Percentiles rank a stretch among this genome's conserved stretches.
phyloP scores from a whole-genome alignment of 1,140 invertebrate species.

The Chlorops oryzae region DNA sequence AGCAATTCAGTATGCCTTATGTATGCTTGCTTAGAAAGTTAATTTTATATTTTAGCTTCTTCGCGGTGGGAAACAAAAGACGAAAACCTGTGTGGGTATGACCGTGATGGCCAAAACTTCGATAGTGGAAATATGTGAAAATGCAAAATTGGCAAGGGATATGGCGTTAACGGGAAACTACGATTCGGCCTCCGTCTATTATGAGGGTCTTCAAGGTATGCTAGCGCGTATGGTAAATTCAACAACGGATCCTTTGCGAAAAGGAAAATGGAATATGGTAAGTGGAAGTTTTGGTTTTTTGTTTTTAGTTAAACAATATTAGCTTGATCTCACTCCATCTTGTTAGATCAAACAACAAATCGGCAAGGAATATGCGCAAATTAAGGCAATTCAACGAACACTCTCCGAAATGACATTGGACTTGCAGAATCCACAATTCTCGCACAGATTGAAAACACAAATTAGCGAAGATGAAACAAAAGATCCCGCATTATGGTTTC shows the following conservation, averaged over 20 bases:
- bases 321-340: neutral
- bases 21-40: no score
- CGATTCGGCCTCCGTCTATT: conserved; percentile 89
- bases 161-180: conserved; percentile 94
- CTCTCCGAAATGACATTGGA: conserved; percentile 51
- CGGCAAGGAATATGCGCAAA: conserved; percentile 80
- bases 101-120: conserved; percentile 71
- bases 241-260: conserved; percentile 72
- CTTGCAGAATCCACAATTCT: conserved; percentile 37
- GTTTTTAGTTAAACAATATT: neutral
- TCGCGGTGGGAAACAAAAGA: conserved; percentile 48
- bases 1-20: no score
- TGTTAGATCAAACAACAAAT: conserved; percentile 84
- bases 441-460: conserved; percentile 32
- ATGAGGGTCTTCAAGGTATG: conserved; percentile 77
- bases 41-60: conserved; percentile 31
- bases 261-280: conserved; percentile 85
- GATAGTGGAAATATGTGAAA: conserved; percentile 84
- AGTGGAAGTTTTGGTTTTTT: conserved; percentile 23
- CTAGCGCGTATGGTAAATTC: conserved; percentile 61
- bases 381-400: conserved; percentile 73
- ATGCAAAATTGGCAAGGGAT: conserved; percentile 87
- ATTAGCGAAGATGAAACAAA: conserved; percentile 32
- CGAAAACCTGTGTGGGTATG: conserved; percentile 53
- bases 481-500: conserved; percentile 46